These are phyloP conservation scores for Marisa cornuarietis DNA, from an alignment of 1,140 invertebrate species.

Conservation along the genomic window DNA sequence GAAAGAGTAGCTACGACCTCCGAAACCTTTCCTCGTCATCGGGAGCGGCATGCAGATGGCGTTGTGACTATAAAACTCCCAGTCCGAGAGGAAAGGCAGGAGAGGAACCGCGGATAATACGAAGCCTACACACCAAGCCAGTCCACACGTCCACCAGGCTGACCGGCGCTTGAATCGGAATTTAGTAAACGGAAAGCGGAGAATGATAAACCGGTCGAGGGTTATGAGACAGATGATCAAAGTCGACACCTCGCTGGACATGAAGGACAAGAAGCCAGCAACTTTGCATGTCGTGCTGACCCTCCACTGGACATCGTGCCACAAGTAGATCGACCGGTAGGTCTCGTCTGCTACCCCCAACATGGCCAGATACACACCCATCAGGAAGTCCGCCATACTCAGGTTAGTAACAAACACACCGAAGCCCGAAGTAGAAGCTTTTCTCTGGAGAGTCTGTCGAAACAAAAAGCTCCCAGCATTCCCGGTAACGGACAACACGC, in stretches of 20 bases:
- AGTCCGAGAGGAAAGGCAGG: conserved; percentile 5
- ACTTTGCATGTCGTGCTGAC: conserved; percentile 37
- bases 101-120: conserved; percentile 24
- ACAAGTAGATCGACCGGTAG: conserved; percentile 43
- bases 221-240: conserved; percentile 50
- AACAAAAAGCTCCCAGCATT: conserved; percentile 30
- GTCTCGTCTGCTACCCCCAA: conserved; percentile 21
- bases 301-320: conserved; percentile 39
- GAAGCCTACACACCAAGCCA: conserved; percentile 26
- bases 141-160: not conserved
- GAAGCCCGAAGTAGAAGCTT: conserved; percentile 21
- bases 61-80: conserved; percentile 35
- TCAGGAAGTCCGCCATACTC: conserved; percentile 25
- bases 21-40: conserved; percentile 18
- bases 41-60: conserved; percentile 38
- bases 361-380: conserved; percentile 26
- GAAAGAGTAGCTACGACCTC: conserved; percentile 36
- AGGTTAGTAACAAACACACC: conserved; percentile 42
- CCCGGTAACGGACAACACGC: conserved; percentile 32
- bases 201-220: conserved; percentile 43
- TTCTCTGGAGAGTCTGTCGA: conserved; percentile 11
- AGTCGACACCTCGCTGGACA: conserved; percentile 49
- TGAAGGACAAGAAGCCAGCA: conserved; percentile 46
- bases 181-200: conserved; percentile 44
- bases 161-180: conserved; percentile 24